Conservation (phyloP, 2,797 vertebrate species). For the Arremon aurantiirostris region DNA sequence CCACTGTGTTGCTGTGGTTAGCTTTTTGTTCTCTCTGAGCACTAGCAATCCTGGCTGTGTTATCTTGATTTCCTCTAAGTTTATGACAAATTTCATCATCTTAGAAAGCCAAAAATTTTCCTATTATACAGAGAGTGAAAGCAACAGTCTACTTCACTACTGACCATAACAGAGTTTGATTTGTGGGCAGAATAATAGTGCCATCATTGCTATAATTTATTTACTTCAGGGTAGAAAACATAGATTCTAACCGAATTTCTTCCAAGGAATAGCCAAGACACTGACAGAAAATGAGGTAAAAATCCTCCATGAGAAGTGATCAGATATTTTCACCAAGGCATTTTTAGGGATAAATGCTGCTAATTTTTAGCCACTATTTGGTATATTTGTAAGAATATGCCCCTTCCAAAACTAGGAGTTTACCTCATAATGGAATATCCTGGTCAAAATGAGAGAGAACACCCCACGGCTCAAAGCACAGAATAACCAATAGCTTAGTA, state of each 20-base stretch:
- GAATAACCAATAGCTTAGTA: background rate
- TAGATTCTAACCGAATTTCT: background rate
- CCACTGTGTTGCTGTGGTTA: background rate
- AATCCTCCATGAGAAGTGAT: rapidly evolving
- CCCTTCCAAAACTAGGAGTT: background rate
- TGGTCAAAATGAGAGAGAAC: background rate
- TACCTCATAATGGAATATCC: background rate
- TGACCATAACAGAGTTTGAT: background rate
- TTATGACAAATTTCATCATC: background rate
- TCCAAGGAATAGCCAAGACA: background rate
- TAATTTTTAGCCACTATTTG: background rate
- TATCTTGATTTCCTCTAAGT: background rate
- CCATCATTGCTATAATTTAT: background rate
- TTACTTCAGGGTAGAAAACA: background rate
- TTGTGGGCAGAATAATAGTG: background rate
- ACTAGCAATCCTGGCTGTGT: background rate
- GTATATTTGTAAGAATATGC: background rate
- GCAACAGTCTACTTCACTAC: background rate
- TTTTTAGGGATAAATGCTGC: background rate
- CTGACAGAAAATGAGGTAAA: background rate
- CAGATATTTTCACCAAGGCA: background rate
- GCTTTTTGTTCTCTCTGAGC: background rate
- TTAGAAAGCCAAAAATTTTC: background rate
- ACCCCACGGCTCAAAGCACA: background rate
- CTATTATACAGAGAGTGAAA: background rate